phyloP scores from a whole-genome alignment of 2,797 vertebrate species.

The Selene dorsalis region DNA sequence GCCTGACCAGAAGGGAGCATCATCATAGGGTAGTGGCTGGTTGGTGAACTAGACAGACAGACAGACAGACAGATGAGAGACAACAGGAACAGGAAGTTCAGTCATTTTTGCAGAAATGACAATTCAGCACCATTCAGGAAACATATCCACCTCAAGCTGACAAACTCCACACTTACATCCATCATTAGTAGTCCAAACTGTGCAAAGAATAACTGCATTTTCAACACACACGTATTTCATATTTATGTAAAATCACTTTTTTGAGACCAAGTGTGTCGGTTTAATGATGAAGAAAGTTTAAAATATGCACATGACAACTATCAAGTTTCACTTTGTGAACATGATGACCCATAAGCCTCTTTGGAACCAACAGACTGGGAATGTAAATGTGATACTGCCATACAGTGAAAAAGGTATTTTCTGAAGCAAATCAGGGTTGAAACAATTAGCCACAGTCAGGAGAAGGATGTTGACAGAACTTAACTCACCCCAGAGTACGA shows the following conservation, averaged over 20 bases:
- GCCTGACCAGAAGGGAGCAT: constrained; percentile 95
- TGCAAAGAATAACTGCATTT: not conserved
- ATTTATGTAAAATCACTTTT: not conserved
- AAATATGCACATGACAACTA: not conserved
- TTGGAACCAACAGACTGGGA: not conserved
- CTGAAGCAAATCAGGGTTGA: not conserved
- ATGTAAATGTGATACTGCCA: not conserved
- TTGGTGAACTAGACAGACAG: constrained; percentile 88
- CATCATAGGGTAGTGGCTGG: constrained; percentile 92
- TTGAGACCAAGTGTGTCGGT: not conserved
- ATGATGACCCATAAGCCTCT: not conserved
- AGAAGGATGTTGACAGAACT: not conserved
- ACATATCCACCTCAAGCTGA: not conserved
- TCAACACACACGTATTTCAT: not conserved
- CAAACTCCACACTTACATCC: not conserved
- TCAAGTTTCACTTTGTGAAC: not conserved
- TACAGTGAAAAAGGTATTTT: not conserved
- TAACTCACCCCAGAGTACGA: constrained; percentile 92
- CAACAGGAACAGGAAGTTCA: constrained; percentile 5
- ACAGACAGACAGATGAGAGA: constrained; percentile 4
- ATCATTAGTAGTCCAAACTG: not conserved
- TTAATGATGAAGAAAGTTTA: not conserved
- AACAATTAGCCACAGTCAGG: not conserved
- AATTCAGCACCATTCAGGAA: not conserved
- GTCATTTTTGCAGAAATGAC: constrained; percentile 16